Evolutionary conservation across 1,140 invertebrate genomes (phyloP).

Genomic region (Riptortus pedestris): DNA sequence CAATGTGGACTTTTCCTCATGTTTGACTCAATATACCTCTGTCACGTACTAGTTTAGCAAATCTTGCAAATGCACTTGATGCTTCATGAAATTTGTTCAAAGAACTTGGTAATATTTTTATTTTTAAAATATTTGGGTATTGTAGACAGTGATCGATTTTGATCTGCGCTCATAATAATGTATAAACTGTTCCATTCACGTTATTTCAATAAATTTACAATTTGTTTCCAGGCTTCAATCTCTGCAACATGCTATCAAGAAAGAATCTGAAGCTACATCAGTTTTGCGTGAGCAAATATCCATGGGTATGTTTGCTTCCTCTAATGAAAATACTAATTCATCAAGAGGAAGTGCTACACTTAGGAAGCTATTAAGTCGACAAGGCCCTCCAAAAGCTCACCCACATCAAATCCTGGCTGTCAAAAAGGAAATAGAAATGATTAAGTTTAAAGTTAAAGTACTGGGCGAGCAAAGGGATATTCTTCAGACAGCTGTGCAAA

Average conservation of each 20-base stretch:
- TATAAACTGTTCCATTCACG: too few relatives aligned
- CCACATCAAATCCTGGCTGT: constrained; percentile 23
- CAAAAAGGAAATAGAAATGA: constrained; percentile 46
- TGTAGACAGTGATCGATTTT: too few relatives aligned
- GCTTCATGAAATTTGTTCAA: too few relatives aligned
- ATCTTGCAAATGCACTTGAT: too few relatives aligned
- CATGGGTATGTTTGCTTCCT: constrained; percentile 29
- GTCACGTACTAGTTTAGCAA: too few relatives aligned
- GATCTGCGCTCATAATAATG: too few relatives aligned
- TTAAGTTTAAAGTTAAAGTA: constrained; percentile 45
- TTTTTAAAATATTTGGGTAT: too few relatives aligned
- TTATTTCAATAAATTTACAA: too few relatives aligned
- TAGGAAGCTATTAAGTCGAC: constrained; percentile 26
- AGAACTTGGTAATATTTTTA: too few relatives aligned
- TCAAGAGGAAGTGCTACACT: constrained; percentile 29
- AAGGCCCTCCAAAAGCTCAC: not conserved
- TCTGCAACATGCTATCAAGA: constrained; percentile 47
- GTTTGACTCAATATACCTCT: too few relatives aligned
- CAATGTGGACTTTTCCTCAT: too few relatives aligned
- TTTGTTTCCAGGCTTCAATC: constrained; percentile 44
- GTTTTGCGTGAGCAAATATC: constrained; percentile 44
- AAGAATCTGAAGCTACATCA: constrained; percentile 44
- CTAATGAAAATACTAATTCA: not conserved
- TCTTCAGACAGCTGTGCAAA: constrained; percentile 35
- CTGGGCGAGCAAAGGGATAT: constrained; percentile 46